Evolutionary conservation across 2,888 invertebrate genomes (phyloP).

Genomic region (Polyommatus iphigenia): DNA sequence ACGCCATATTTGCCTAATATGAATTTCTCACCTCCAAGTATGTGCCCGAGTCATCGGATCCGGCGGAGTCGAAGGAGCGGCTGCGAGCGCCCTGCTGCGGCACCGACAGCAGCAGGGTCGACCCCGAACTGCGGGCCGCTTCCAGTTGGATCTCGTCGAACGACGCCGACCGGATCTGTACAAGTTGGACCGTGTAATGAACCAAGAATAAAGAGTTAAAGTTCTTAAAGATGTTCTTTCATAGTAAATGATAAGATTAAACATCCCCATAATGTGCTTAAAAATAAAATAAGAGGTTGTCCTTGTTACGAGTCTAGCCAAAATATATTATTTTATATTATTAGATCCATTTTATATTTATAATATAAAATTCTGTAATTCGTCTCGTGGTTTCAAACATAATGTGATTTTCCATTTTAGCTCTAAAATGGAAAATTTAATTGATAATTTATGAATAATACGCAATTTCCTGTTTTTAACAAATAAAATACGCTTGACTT

Average conservation of each 20-base stretch:
- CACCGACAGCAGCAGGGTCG: conserved; percentile 81
- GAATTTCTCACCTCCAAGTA: conserved; percentile 64
- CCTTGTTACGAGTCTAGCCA: too few species aligned
- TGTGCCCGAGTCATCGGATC: conserved; percentile 84
- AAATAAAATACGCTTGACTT: not conserved
- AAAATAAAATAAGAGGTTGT: too few species aligned
- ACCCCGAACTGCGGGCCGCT: conserved; percentile 81
- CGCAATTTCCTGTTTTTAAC: not conserved
- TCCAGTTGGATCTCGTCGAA: conserved; percentile 94
- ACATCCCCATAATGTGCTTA: too few species aligned
- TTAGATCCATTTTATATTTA: not conserved
- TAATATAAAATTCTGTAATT: not conserved
- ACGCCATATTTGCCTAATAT: not conserved
- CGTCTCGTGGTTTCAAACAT: not conserved
- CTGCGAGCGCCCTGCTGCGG: conserved; percentile 87
- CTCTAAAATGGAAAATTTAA: not conserved
- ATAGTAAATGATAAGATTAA: too few species aligned
- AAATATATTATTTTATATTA: too few species aligned
- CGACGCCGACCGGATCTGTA: conserved; percentile 89
- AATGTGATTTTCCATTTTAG: too few species aligned
- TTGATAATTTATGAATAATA: not conserved
- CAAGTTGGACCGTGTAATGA: not conserved
- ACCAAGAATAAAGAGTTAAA: not conserved
- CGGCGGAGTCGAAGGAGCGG: conserved; percentile 89
- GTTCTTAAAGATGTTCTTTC: not conserved